A percentile compares a stretch with the other conserved stretches of the same genome.
Conservation (phyloP, 2,797 vertebrate genomes). For the Darevskia nairensis region DNA sequence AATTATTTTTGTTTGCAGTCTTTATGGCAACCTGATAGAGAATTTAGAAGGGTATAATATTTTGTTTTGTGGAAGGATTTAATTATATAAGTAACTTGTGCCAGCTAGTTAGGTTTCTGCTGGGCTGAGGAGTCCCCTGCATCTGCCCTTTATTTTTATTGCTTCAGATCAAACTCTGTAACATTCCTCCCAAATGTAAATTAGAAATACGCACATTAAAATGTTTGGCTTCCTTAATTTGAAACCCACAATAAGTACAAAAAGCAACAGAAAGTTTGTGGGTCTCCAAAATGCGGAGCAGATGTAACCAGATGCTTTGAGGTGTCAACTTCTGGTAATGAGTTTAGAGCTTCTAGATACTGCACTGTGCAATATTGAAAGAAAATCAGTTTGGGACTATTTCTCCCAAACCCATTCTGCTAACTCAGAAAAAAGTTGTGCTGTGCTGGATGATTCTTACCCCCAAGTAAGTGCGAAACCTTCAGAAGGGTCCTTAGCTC, state of each 20-base stretch:
- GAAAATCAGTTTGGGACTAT: conserved; percentile 8
- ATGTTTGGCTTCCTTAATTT: neutral
- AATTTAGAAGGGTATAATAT: conserved; percentile 73
- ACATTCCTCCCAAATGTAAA: conserved; percentile 42
- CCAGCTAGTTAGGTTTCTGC: conserved; percentile 39
- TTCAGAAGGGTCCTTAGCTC: too few relatives aligned
- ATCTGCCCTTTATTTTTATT: conserved; percentile 16
- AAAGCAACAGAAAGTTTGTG: neutral
- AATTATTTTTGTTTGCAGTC: conserved; percentile 79
- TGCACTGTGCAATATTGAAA: neutral
- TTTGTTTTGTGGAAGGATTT: conserved; percentile 64
- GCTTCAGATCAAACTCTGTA: conserved; percentile 21
- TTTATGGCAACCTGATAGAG: conserved; percentile 71
- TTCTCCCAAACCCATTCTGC: neutral
- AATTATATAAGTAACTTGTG: conserved; percentile 62
- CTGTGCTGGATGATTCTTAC: neutral
- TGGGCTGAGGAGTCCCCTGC: conserved; percentile 31
- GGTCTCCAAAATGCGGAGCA: neutral
- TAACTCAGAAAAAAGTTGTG: neutral
- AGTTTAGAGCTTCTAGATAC: neutral
- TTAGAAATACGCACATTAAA: conserved; percentile 23
- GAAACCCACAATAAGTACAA: neutral
- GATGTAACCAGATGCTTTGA: neutral
- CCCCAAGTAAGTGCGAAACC: neutral
- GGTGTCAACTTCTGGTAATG: neutral